Conservation (phyloP, 2,888 invertebrate species). For the Endotricha flammealis region DNA sequence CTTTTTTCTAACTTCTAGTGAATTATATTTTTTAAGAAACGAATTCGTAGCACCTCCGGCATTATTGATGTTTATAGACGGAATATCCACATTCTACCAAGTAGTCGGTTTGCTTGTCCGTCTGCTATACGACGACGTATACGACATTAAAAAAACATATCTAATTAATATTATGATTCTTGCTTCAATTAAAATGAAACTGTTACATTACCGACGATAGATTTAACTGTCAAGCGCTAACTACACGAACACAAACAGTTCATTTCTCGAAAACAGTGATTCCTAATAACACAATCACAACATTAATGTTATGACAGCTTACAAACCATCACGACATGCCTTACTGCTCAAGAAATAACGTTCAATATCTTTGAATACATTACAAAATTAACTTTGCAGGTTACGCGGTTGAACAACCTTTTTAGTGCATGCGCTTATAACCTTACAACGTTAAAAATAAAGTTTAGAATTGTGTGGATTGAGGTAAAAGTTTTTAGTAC, state of each 20-base stretch:
- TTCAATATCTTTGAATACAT: neutral
- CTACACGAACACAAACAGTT: neutral
- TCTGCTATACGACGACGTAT: too few species aligned
- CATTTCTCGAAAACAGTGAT: neutral
- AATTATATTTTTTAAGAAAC: too few species aligned
- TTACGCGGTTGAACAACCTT: neutral
- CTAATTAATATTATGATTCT: too few species aligned
- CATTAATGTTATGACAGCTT: slow-evolving; percentile 3
- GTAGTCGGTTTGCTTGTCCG: too few species aligned
- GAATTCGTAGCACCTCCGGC: too few species aligned
- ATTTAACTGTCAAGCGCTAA: neutral
- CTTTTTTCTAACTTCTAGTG: too few species aligned
- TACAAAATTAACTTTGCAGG: neutral
- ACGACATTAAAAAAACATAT: too few species aligned
- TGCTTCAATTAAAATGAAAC: too few species aligned
- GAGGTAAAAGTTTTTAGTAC: too few species aligned
- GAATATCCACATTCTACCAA: too few species aligned
- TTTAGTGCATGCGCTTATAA: neutral
- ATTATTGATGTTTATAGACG: too few species aligned
- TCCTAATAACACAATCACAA: slow-evolving; percentile 3
- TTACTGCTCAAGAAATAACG: neutral
- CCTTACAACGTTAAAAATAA: neutral
- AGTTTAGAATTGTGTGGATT: neutral
- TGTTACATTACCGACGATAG: too few species aligned
- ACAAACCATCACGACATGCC: neutral